phyloP scores from a whole-genome alignment of 1,140 invertebrate genomes.

The Harlomillsia oculata region DNA sequence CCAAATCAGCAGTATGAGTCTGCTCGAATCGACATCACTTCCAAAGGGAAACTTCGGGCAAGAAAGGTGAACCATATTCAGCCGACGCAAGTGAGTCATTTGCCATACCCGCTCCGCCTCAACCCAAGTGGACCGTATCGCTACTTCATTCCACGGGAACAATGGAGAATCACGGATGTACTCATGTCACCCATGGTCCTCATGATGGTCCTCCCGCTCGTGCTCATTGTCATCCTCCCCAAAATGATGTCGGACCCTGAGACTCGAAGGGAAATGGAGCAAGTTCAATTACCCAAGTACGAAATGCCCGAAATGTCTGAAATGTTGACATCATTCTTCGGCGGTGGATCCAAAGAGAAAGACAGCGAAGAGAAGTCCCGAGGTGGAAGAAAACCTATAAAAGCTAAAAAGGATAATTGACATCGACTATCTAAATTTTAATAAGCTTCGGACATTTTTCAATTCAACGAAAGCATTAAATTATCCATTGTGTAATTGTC shows the following conservation, averaged over 20 bases:
- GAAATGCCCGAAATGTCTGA: conserved; percentile 86
- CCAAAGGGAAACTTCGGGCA: conserved; percentile 90
- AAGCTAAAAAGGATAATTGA: conserved; percentile 58
- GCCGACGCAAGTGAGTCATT: conserved; percentile 71
- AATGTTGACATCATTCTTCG: conserved; percentile 69
- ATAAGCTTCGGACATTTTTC: too few species aligned
- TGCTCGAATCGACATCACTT: conserved; percentile 86
- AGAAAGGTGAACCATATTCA: conserved; percentile 91
- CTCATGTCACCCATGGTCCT: conserved; percentile 94
- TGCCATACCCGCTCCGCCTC: conserved; percentile 83
- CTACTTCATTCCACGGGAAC: conserved; percentile 89
- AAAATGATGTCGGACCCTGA: conserved; percentile 96
- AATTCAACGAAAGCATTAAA: too few species aligned
- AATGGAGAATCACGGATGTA: conserved; percentile 90
- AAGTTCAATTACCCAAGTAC: conserved; percentile 70
- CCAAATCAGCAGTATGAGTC: conserved; percentile 86
- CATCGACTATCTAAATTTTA: too few species aligned
- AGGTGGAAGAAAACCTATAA: conserved; percentile 49
- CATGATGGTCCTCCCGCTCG: conserved; percentile 89
- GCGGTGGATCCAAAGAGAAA: conserved; percentile 52
- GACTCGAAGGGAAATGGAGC: conserved; percentile 85
- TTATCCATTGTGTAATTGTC: too few species aligned
- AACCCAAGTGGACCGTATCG: conserved; percentile 67
- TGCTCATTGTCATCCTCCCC: conserved; percentile 84
- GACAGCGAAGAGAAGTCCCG: conserved; percentile 37